These are phyloP conservation scores for Peromyscus nudipes DNA, from an alignment of 2,797 vertebrate genomes.

Conservation along the genomic window DNA sequence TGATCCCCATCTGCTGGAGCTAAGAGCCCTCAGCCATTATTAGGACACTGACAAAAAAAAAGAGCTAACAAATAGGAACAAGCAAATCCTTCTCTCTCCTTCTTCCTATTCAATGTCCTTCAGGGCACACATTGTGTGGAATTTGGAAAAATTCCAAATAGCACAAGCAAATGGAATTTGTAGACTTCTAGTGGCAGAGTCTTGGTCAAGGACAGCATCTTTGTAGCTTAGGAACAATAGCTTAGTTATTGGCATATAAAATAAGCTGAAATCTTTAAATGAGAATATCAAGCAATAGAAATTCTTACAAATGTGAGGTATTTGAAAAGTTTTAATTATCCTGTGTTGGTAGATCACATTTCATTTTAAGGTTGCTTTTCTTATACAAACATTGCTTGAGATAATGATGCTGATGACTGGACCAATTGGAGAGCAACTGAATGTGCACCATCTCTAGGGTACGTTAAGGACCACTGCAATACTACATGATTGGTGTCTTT, in stretches of 20 bases:
- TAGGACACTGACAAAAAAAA: not conserved
- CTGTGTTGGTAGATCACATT: not conserved
- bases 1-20: rapidly evolving
- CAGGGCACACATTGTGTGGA: not conserved
- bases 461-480: not conserved
- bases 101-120: not conserved
- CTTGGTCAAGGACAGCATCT: not conserved
- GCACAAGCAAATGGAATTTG: not conserved
- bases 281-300: not conserved
- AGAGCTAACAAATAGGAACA: not conserved
- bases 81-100: not conserved
- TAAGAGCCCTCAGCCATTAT: not conserved
- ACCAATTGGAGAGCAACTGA: not conserved
- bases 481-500: not conserved
- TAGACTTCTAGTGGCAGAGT: not conserved
- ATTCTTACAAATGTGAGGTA: not conserved
- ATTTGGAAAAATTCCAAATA: not conserved
- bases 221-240: not conserved
- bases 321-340: not conserved
- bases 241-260: not conserved
- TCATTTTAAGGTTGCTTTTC: not conserved
- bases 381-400: not conserved
- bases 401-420: not conserved
- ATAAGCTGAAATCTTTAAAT: not conserved
- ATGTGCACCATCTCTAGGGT: not conserved